A percentile compares a stretch with the other conserved stretches of the same genome.
These are phyloP conservation scores for Pollenia griseotomentosa DNA, from an alignment of 2,888 invertebrate genomes.

Conservation along the genomic window DNA sequence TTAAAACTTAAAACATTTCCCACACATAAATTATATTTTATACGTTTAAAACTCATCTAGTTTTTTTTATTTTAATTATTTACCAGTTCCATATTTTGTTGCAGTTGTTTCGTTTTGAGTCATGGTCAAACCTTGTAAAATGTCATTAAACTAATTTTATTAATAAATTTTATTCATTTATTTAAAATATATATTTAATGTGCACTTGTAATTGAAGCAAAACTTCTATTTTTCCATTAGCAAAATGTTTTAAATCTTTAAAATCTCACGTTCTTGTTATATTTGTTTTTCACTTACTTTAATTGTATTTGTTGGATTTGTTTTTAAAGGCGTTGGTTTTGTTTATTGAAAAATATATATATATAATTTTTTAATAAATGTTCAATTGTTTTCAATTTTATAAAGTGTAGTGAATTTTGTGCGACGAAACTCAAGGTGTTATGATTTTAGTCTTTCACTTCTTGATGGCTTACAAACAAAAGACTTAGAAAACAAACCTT, in stretches of 20 bases:
- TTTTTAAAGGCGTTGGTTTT: slow-evolving; percentile 53
- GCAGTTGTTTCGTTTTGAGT: slow-evolving; percentile 32
- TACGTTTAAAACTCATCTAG: slow-evolving; percentile 34
- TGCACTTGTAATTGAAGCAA: slow-evolving; percentile 41
- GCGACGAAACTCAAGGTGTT: slow-evolving; percentile 31
- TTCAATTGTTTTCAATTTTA: slow-evolving; percentile 38
- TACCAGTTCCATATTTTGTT: slow-evolving; percentile 16
- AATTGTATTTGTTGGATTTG: not conserved
- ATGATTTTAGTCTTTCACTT: slow-evolving; percentile 36
- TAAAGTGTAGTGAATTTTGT: slow-evolving; percentile 38
- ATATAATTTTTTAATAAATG: not conserved
- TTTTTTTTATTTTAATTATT: slow-evolving; percentile 24
- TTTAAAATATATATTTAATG: slow-evolving; percentile 17
- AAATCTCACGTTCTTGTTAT: slow-evolving; percentile 40
- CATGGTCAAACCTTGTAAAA: slow-evolving; percentile 71
- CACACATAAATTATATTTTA: slow-evolving; percentile 43
- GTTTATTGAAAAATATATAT: not conserved
- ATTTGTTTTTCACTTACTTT: slow-evolving; percentile 1
- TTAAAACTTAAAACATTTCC: slow-evolving; percentile 22
- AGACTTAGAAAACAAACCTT: slow-evolving; percentile 45
- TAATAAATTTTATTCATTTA: slow-evolving; percentile 46
- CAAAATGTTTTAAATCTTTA: slow-evolving; percentile 23
- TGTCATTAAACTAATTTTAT: slow-evolving; percentile 65
- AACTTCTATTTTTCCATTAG: slow-evolving; percentile 10
- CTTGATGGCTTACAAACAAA: slow-evolving; percentile 19